Conservation (phyloP, 2,888 invertebrate genomes). For the Macrophya annulata region DNA sequence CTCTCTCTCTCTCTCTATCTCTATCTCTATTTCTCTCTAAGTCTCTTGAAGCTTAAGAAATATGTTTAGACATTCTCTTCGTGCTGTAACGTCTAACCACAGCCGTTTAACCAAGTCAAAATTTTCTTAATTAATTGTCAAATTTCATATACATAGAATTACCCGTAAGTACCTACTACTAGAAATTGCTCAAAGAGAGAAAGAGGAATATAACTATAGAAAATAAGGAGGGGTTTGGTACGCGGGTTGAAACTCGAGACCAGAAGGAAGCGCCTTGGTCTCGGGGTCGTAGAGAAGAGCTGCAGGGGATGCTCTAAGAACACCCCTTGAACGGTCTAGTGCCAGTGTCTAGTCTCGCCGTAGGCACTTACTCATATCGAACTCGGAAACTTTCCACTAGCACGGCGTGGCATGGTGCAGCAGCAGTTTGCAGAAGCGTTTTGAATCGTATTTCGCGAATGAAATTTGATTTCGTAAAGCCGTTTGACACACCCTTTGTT, state of each 20-base stretch:
- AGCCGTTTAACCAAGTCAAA: neutral
- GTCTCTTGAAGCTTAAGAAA: neutral
- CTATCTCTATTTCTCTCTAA: neutral
- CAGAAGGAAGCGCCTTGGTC: slow-evolving; percentile 16
- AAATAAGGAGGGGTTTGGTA: neutral
- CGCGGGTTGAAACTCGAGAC: slow-evolving; percentile 27
- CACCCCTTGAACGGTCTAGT: slow-evolving; percentile 36
- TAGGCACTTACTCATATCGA: slow-evolving; percentile 47
- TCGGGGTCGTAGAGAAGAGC: slow-evolving; percentile 1
- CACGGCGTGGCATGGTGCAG: no score
- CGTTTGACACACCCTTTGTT: neutral
- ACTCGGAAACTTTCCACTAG: slow-evolving; percentile 8
- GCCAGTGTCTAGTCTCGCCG: slow-evolving; percentile 43
- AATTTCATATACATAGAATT: slow-evolving; percentile 20
- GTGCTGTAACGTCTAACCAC: neutral
- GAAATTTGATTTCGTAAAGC: neutral
- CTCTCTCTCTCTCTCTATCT: no score
- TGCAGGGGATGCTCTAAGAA: slow-evolving; percentile 10
- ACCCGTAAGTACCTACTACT: neutral
- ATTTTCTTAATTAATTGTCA: slow-evolving; percentile 43
- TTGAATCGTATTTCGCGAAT: slow-evolving; percentile 23
- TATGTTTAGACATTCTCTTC: slow-evolving; percentile 17
- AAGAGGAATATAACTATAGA: neutral
- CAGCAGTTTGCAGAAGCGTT: neutral
- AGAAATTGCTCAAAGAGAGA: slow-evolving; percentile 12